A percentile compares a stretch with the other conserved stretches of the same genome.
Evolutionary conservation across 2,797 vertebrate species (phyloP).

Genomic region (Sebastes hubbsi): DNA sequence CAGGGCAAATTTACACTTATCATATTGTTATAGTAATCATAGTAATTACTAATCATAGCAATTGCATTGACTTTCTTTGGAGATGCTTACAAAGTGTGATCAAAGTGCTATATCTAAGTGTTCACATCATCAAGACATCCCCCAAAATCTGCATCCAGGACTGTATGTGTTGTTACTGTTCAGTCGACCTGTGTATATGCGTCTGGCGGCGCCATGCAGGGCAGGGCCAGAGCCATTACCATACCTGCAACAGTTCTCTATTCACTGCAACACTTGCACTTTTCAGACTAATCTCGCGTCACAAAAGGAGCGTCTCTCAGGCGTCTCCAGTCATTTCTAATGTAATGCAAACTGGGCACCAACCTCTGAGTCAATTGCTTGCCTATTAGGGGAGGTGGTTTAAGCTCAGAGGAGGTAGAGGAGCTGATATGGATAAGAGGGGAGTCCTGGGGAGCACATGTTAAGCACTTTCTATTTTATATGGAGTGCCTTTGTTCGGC

Average conservation of each 20-base stretch:
- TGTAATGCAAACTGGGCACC: conserved; percentile 72
- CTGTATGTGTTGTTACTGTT: background rate
- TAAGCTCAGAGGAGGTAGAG: conserved; percentile 15
- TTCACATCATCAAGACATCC: background rate
- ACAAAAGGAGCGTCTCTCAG: conserved; percentile 65
- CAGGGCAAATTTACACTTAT: background rate
- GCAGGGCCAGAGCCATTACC: conserved; percentile 54
- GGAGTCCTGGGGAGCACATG: conserved; percentile 15
- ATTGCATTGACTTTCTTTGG: background rate
- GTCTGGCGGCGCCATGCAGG: conserved; percentile 10
- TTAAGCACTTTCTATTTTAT: conserved; percentile 55
- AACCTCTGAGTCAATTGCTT: conserved; percentile 33
- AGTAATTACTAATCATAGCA: background rate
- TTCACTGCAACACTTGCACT: conserved; percentile 64
- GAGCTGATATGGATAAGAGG: conserved; percentile 27
- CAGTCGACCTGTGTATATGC: conserved; percentile 5
- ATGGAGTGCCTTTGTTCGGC: background rate
- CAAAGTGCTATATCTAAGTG: background rate
- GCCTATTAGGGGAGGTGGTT: conserved; percentile 23
- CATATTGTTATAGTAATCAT: background rate
- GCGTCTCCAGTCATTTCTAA: conserved; percentile 64
- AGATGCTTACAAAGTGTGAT: background rate
- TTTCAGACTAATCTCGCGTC: conserved; percentile 66
- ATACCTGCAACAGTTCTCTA: conserved; percentile 65
- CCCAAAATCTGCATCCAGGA: background rate